Conservation (phyloP, 2,797 vertebrate species). For the Smutsia temminckii region DNA sequence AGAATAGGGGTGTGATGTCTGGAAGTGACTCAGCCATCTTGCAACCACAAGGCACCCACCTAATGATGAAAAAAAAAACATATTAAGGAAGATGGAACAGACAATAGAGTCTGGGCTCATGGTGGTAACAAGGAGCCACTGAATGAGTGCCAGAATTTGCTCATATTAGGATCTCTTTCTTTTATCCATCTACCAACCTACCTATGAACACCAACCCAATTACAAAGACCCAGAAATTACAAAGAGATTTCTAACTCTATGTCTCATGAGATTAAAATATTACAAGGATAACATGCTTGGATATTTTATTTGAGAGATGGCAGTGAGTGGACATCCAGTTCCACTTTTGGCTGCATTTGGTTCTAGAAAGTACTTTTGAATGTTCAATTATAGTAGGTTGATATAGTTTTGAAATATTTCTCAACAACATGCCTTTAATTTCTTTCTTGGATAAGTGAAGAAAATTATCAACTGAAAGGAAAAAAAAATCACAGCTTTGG, state of each 20-base stretch:
- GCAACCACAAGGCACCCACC: background rate
- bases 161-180: background rate
- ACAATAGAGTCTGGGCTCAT: background rate
- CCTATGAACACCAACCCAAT: background rate
- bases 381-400: background rate
- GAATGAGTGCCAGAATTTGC: background rate
- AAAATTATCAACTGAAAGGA: background rate
- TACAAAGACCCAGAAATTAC: background rate
- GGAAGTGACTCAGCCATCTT: background rate
- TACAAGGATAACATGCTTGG: background rate
- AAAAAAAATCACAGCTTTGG: background rate
- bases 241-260: background rate
- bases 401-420: background rate
- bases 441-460: background rate
- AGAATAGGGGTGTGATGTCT: background rate
- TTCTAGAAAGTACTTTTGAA: background rate
- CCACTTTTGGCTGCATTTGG: background rate
- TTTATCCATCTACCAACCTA: background rate
- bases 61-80: background rate
- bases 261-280: background rate
- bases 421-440: background rate
- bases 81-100: background rate
- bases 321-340: background rate
- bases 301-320: background rate
- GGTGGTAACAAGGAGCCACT: background rate